Conservation (phyloP, 2,113 vertebrate genomes). For the Natator depressus region DNA sequence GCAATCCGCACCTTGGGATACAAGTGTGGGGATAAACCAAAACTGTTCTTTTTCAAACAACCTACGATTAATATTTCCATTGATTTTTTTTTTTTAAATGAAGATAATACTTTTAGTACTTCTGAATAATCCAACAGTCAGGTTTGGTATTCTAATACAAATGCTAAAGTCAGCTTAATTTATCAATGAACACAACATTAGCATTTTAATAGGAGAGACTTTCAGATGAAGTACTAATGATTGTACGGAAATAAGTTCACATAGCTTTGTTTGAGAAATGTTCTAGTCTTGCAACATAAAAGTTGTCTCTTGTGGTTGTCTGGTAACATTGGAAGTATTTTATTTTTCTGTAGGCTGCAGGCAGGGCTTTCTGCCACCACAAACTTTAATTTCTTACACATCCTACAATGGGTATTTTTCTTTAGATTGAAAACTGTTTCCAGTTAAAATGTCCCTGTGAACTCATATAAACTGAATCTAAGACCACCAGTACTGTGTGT, state of each 20-base stretch:
- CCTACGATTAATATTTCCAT: background rate
- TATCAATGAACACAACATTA: background rate
- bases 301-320: conserved; percentile 64
- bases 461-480: conserved; percentile 6
- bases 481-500: background rate
- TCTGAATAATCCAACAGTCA: background rate
- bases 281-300: conserved; percentile 41
- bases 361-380: conserved; percentile 42
- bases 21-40: background rate
- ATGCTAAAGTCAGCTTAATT: conserved; percentile 12
- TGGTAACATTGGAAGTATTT: conserved; percentile 46
- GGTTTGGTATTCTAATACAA: background rate
- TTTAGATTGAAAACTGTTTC: conserved; percentile 40
- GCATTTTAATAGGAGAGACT: background rate
- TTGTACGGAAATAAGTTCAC: background rate
- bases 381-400: conserved; percentile 31
- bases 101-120: background rate
- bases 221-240: conserved; percentile 25
- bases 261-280: background rate
- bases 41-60: background rate
- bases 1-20: background rate
- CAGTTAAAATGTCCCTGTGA: conserved; percentile 20
- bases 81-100: background rate
- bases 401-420: conserved; percentile 57
- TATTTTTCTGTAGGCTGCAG: conserved; percentile 40